Evolutionary conservation across 2,888 invertebrate genomes (phyloP), one percentile per base, ranked within the genome.

Genomic region (Drymonia ruficornis): DNA sequence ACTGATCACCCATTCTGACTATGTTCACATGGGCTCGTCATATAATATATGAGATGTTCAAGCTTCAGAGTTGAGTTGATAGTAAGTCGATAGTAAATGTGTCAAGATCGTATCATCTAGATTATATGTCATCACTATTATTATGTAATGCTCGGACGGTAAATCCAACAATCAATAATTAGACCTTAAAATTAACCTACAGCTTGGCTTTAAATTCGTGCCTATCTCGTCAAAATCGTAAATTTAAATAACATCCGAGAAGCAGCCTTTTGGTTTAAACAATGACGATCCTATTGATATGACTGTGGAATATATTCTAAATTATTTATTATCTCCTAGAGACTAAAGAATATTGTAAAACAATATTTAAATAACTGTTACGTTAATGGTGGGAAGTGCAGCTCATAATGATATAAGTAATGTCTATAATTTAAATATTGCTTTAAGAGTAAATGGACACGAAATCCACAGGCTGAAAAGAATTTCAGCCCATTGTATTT

Each of bases 161-260:
- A 86, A 77, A 92, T 90, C 92, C 90, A 91, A 88, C 86, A 90
- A 90, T 87, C 72, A 66, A 78, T 83, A 84, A 86, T 87, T 89
- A 65, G 84, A 4, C 79, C 86, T 88, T 89, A 90, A 85, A 84
- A 88, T 85, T 89, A 89, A 88, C 78, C 84, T 89, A 91, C 80
- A 90, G 88, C 89, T 90, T 91, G 89, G 90, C 91, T 90, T 87
- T 91, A 90, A 91, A 91, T 91, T 91, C 87, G 86, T 91, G 90
- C 91, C 89, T 77, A 80, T 86, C 87, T 89, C 87, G 85, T 89
- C 87, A 83, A 85, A 84, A 84, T 85, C 80, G 78, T 87, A 83
- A 81, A 81, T 84, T 86, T 86, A 84, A 83, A 86, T 83, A 89
- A 88, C 88, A 86, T 89, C 87, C 81, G 87, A 91, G 89, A 91